Evolutionary conservation across 2,888 invertebrate species (phyloP), one percentile per base, ranked within the genome.

Genomic region (Cerastis rubricosa): DNA sequence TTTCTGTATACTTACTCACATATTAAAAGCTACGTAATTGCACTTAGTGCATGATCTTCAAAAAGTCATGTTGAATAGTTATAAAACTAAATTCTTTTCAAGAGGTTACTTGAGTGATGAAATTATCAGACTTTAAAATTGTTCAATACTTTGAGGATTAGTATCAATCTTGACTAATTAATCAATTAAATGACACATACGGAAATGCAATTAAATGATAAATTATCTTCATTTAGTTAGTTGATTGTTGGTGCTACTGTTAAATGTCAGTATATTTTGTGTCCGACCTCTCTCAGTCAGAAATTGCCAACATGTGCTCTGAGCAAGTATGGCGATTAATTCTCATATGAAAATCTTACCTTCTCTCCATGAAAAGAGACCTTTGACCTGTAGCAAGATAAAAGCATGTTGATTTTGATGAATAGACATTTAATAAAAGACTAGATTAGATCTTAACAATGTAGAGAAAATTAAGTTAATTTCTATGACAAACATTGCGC

Each of bases 11-110:
- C 0, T 22, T 22, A 9, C 19, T 54, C 11, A 57, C 12, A 57
- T 25, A 12, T 12, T 12, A 5, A 57, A 54, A 54, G 9, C n/a
- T n/a, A n/a, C 54, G 1, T n/a, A 11, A 54, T n/a, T n/a, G 5
- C n/a, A 54, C 17, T 8, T 59, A n/a, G 8, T 47, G n/a, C 29
- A 25, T 45, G 22, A 2, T 11, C 6, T 40, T 74, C 1, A n/a
- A n/a, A 35, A 35, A 35, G 35, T 35, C 3, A 8, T 9, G 1
- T 40, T 6, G 1, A 54, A 40, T 47, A 22, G 63, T n/a, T 47
- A 74, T 51, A 19, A 2, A 49, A 66, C 11, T 9, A 72, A 72
- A 29, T 63, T 29, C 35, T 51, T 63, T 74, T 19, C 51, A 54
- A 45, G 61, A 35, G 22, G 35, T 77, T 57, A 35, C 45, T 19